Evolutionary conservation across 53 echinoderm and acorn worm genomes (phyloP).

Genomic region (Hippasteria phrygiana): DNA sequence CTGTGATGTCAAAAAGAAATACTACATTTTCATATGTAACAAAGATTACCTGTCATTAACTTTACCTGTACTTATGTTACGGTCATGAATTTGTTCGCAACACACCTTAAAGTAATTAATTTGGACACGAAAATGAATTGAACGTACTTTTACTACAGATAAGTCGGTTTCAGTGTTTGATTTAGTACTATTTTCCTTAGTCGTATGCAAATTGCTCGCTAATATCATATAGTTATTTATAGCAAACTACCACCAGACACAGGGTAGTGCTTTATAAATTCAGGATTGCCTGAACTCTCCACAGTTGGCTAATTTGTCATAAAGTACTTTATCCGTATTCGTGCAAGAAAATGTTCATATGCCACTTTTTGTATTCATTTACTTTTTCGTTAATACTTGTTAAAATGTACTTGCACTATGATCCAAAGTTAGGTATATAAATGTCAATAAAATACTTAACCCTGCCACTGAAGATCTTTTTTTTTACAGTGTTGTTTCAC

Average conservation of each 20-base stretch:
- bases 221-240: neutral
- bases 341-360: neutral
- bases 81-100: too few relatives aligned
- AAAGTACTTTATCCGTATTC: neutral
- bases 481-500: neutral
- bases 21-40: too few relatives aligned
- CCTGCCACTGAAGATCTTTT: neutral
- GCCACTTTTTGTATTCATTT: constrained; percentile 27
- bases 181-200: neutral
- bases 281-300: neutral
- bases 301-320: neutral
- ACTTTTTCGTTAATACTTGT: neutral
- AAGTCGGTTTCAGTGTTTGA: neutral
- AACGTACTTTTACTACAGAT: too few relatives aligned
- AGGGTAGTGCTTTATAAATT: neutral
- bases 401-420: constrained; percentile 11
- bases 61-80: too few relatives aligned
- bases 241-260: neutral
- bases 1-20: too few relatives aligned
- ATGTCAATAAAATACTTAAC: constrained; percentile 28
- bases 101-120: neutral
- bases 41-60: too few relatives aligned
- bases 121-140: neutral
- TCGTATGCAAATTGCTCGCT: neutral
- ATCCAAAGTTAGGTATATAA: neutral